Evolutionary conservation across 2,797 vertebrate species (phyloP).

Genomic region (Syngnathus rostellatus): DNA sequence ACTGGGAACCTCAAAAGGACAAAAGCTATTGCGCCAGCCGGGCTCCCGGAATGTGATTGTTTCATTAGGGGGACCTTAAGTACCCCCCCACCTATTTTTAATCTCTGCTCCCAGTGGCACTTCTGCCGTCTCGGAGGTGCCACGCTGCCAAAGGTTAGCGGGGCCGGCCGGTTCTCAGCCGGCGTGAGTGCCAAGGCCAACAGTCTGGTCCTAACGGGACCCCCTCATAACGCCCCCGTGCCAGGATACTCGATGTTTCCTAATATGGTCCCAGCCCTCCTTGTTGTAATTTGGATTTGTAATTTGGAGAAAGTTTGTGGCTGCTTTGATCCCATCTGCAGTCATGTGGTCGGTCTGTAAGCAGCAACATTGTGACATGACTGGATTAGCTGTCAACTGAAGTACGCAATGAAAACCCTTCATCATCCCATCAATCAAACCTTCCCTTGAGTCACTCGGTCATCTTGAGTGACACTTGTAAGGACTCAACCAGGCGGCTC

Average conservation of each 20-base stretch:
- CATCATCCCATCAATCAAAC: neutral
- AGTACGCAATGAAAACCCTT: neutral
- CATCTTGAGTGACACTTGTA: neutral
- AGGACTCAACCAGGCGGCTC: neutral
- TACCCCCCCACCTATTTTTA: slow-evolving; percentile 52
- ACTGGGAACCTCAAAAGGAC: slow-evolving; percentile 53
- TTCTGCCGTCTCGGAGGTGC: slow-evolving; percentile 36
- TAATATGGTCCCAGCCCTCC: neutral
- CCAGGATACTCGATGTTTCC: neutral
- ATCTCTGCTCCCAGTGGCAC: slow-evolving; percentile 57
- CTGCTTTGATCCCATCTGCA: neutral
- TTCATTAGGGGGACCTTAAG: slow-evolving; percentile 73
- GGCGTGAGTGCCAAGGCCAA: slow-evolving; percentile 28
- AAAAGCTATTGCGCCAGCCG: slow-evolving; percentile 35
- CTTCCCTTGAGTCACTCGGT: neutral
- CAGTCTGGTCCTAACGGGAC: slow-evolving; percentile 20
- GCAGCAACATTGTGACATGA: neutral
- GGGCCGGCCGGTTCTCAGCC: slow-evolving; percentile 69
- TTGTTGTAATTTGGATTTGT: neutral
- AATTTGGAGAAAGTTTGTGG: neutral
- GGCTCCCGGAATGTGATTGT: slow-evolving; percentile 73
- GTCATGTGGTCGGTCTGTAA: neutral
- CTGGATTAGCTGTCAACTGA: neutral
- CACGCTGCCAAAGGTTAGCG: slow-evolving; percentile 65
- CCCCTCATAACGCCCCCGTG: neutral